Evolutionary conservation across 2,113 vertebrate species (phyloP), one percentile per base, ranked within the genome.

Genomic region (Clinocottus analis): DNA sequence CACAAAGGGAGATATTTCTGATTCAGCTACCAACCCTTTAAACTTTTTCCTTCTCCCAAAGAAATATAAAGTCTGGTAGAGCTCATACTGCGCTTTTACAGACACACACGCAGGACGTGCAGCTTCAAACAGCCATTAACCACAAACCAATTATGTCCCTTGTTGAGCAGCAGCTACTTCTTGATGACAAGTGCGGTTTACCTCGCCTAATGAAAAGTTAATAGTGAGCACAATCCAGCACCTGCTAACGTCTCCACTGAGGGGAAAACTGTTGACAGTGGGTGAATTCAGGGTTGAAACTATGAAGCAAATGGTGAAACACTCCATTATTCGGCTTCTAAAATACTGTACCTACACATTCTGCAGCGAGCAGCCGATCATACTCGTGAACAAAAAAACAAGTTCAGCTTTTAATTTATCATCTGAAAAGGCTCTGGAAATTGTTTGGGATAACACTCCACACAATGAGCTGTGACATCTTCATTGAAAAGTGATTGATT

Each of bases 401-500:
- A 80, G 63, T 65, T 84, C 19, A 39, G 63, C 56, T 87, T 82
- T 83, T 77, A 82, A 87, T 90, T 79, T 74, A 66, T 89, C 78
- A 61, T 83, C 69, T 56, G 29, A 63, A 86, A 67, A 68, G 59
- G 66, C 41, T 61, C 12, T 47, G 64, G 74, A 85, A 86, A 87
- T 72, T 73, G 84, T 88, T 89, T 82, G 58, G 85, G 77, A 64
- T 82, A 79, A 78, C 87, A 23, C 69, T 75, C 69, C 77, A 69
- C 90, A 92, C 91, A 92, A 91, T 86, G 90, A 89, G 88, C 86
- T 79, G 85, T 90, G 91, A 93, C 91, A 86, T 93, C 90, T 91
- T 90, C 87, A 91, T 89, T 86, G 93, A 92, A 87, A 90, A 81
- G 89, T 91, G 91, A 93, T 91, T 87, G 90, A 93, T 93, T 43